These are phyloP conservation scores for Hyperoplus immaculatus DNA, from an alignment of 2,797 vertebrate genomes.

Conservation along the genomic window DNA sequence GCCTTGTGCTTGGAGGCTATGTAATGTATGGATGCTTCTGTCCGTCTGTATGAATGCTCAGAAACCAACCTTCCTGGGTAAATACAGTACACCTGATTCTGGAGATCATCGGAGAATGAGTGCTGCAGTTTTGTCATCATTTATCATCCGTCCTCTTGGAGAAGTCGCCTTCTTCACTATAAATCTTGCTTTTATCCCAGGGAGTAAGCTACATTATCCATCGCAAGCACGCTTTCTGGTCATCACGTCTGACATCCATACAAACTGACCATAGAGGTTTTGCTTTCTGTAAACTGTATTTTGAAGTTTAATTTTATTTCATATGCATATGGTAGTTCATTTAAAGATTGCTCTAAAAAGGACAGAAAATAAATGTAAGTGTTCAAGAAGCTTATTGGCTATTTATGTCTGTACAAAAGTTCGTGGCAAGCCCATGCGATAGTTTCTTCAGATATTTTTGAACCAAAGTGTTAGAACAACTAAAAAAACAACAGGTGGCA, in stretches of 20 bases:
- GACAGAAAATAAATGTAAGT: neutral
- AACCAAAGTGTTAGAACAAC: too few relatives aligned
- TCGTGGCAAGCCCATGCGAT: neutral
- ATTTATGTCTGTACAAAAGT: neutral
- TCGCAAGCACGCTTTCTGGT: neutral
- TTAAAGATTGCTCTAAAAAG: neutral
- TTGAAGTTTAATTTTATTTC: neutral
- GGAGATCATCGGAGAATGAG: neutral
- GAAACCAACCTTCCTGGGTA: neutral
- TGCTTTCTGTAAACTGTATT: neutral
- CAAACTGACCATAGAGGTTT: neutral
- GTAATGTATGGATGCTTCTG: neutral
- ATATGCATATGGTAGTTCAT: neutral
- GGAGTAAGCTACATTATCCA: neutral
- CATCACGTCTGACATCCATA: neutral
- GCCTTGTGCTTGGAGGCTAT: constrained; percentile 3
- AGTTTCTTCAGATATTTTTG: neutral
- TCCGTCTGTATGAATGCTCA: neutral
- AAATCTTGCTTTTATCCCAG: neutral
- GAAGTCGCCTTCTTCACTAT: neutral
- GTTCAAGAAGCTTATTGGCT: neutral
- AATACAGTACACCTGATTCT: neutral
- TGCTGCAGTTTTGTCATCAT: neutral
- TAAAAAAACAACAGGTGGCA: too few relatives aligned
- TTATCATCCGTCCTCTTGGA: neutral